Evolutionary conservation across 1,140 invertebrate genomes (phyloP).

Genomic region (Leptinotarsa lineolata): DNA sequence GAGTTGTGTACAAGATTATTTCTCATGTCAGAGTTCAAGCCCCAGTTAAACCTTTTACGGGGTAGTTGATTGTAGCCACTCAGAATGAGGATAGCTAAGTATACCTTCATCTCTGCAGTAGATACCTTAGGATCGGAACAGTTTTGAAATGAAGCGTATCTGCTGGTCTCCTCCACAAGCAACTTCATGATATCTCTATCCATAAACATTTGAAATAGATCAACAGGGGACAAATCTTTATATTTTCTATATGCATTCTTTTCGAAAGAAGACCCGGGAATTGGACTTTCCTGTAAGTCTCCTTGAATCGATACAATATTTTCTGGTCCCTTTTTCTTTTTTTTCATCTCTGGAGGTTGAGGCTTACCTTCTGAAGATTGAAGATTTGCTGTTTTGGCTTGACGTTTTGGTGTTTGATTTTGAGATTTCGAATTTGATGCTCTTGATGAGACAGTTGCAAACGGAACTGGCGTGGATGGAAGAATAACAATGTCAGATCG

Average conservation of each 20-base stretch:
- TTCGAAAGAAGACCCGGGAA: not conserved
- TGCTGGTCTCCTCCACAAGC: not conserved
- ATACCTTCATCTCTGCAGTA: constrained; percentile 44
- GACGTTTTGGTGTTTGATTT: not conserved
- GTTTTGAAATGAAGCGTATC: constrained; percentile 43
- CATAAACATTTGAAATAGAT: not conserved
- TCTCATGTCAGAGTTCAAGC: constrained; percentile 47
- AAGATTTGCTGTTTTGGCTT: not conserved
- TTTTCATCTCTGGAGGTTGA: not conserved
- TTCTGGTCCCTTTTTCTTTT: not conserved
- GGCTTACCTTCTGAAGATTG: not conserved
- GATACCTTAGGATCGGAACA: constrained; percentile 41
- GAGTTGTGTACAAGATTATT: constrained; percentile 43
- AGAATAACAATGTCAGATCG: too few relatives aligned
- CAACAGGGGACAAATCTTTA: not conserved
- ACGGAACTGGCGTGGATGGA: too few relatives aligned
- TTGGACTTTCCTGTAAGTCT: not conserved
- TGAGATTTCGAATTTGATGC: too few relatives aligned
- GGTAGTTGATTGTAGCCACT: constrained; percentile 45
- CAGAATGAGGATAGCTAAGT: constrained; percentile 49
- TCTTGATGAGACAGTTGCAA: too few relatives aligned
- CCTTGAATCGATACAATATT: not conserved
- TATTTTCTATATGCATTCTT: not conserved
- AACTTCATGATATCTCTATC: not conserved
- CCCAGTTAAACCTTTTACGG: constrained; percentile 50